Evolutionary conservation across 2,113 vertebrate species (phyloP).

Genomic region (Etheostoma spectabile): DNA sequence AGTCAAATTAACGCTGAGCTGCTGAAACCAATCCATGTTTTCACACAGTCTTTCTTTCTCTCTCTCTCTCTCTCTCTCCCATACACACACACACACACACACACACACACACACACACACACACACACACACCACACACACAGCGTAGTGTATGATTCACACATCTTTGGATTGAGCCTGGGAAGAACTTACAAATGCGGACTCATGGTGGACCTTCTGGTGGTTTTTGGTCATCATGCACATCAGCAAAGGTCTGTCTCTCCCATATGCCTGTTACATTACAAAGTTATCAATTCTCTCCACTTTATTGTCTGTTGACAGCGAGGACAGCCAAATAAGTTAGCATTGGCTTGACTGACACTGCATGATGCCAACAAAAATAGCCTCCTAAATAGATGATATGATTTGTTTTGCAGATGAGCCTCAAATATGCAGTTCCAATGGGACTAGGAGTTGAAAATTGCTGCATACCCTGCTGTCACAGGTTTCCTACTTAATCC

Average conservation of each 20-base stretch:
- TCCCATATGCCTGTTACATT: constrained; percentile 15
- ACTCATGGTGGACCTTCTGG: not conserved
- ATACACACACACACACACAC: constrained; percentile 3
- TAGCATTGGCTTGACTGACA: constrained; percentile 11
- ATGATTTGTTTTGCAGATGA: constrained; percentile 54
- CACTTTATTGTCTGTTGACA: constrained; percentile 48
- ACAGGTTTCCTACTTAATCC: constrained; percentile 20
- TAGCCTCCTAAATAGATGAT: constrained; percentile 17
- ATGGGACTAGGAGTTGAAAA: not conserved
- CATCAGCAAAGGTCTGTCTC: constrained; percentile 22
- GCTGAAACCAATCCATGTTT: constrained; percentile 58
- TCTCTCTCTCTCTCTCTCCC: no score
- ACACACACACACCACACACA: constrained; percentile 10
- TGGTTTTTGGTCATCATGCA: constrained; percentile 9
- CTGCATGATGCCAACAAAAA: constrained; percentile 28
- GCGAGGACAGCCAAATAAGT: constrained; percentile 34
- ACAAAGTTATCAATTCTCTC: constrained; percentile 30
- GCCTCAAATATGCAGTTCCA: constrained; percentile 45
- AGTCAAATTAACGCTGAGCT: constrained; percentile 71
- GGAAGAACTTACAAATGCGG: constrained; percentile 22
- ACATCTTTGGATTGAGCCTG: constrained; percentile 14
- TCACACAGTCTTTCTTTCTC: constrained; percentile 12
- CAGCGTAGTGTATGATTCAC: constrained; percentile 3
- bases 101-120: constrained; percentile 12
- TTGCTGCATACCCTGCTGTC: constrained; percentile 29